Evolutionary conservation across 2,797 vertebrate species (phyloP).

Genomic region (Graptemys geographica): DNA sequence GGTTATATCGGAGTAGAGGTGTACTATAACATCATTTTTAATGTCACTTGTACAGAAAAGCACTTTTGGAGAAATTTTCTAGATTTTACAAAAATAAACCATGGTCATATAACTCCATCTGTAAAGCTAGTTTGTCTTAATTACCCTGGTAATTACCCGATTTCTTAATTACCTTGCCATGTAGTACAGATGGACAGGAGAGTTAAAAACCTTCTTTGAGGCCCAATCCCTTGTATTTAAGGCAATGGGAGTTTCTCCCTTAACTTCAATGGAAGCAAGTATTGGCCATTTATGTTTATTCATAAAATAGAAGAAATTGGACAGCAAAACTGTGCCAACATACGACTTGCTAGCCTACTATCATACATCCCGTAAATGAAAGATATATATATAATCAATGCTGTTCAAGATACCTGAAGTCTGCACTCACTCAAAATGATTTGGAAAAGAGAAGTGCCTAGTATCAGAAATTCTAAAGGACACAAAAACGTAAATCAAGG

Average conservation of each 20-base stretch:
- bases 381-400: neutral
- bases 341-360: neutral
- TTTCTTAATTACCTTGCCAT: neutral
- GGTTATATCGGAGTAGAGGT: too few species aligned
- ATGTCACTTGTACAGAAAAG: neutral
- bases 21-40: neutral
- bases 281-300: neutral
- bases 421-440: neutral
- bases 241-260: neutral
- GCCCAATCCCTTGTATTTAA: neutral
- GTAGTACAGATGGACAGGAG: neutral
- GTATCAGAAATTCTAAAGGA: neutral
- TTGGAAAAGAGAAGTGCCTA: neutral
- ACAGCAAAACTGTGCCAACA: neutral
- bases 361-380: neutral
- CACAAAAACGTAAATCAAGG: neutral
- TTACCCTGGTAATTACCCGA: neutral
- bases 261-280: neutral
- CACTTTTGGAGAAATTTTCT: neutral
- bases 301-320: neutral
- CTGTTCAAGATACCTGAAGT: neutral
- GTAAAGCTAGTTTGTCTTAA: conserved; percentile 33
- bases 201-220: neutral
- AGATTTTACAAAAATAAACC: neutral
- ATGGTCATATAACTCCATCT: neutral